A percentile compares a stretch with the other conserved stretches of the same genome.
These are phyloP conservation scores for fruit fly (Drosophila melanogaster) DNA, from an alignment of 1,140 invertebrate genomes.

Conservation along the genomic window Release_6_plus_ISO1_MT NT_037436.4:17402001-17402500, in stretches of 20 bases:
- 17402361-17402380: constrained; percentile 33
- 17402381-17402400: constrained; percentile 49
- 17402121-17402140: too few species aligned
- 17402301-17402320: constrained; percentile 19
- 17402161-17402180: background rate
- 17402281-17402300: constrained; percentile 43
- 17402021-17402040: too few species aligned
- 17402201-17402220: constrained; percentile 21
- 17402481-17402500: constrained; percentile 68
- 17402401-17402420: constrained; percentile 68
- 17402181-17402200: constrained; percentile 1
- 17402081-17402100: too few species aligned
- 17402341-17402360: constrained; percentile 60
- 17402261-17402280: constrained; percentile 32
- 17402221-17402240: constrained; percentile 1
- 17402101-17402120: too few species aligned
- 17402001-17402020: too few species aligned
- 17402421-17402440: constrained; percentile 78
- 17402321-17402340: constrained; percentile 30
- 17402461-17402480: constrained; percentile 67
- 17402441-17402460: constrained; percentile 49
- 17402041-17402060: too few species aligned
- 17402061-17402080: too few species aligned
- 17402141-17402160: background rate
- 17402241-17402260: constrained; percentile 33